A percentile compares a stretch with the other conserved stretches of the same genome.
Evolutionary conservation across 1,140 invertebrate species (phyloP).

Genomic region (Eriocheir sinensis): DNA sequence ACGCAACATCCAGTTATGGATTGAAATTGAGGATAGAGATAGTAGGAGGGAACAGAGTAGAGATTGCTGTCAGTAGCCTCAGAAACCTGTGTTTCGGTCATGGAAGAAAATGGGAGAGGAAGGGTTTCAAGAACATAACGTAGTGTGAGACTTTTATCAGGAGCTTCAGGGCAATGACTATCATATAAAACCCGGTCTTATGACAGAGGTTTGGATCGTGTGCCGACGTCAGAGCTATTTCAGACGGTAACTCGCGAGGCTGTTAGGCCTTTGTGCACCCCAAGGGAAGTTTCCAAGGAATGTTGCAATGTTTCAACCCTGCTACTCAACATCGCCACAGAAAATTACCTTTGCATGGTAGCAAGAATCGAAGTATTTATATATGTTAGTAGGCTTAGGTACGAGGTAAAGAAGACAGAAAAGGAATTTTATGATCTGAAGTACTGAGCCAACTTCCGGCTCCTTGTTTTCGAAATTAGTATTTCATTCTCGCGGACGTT

Average conservation of each 20-base stretch:
- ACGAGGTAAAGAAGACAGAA: not conserved
- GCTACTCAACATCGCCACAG: not conserved
- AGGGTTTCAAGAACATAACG: not conserved
- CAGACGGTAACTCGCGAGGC: not conserved
- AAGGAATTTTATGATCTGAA: no score
- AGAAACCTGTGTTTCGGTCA: no score
- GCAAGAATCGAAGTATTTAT: not conserved
- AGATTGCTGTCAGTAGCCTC: no score
- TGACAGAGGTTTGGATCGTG: not conserved
- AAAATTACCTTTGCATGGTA: not conserved
- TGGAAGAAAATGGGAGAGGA: not conserved
- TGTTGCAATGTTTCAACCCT: not conserved
- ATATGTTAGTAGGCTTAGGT: not conserved
- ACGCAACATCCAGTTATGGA: no score
- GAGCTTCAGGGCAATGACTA: conserved; percentile 12
- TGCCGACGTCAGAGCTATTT: not conserved
- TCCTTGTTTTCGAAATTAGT: no score
- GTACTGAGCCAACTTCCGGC: no score
- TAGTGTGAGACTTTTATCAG: not conserved
- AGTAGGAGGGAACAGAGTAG: no score
- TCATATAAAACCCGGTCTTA: not conserved
- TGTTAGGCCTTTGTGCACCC: not conserved
- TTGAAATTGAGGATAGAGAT: no score
- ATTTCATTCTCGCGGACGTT: no score
- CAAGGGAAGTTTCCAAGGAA: not conserved